phyloP scores from a whole-genome alignment of 2,797 vertebrate genomes.

The Syngnathus acus region DNA sequence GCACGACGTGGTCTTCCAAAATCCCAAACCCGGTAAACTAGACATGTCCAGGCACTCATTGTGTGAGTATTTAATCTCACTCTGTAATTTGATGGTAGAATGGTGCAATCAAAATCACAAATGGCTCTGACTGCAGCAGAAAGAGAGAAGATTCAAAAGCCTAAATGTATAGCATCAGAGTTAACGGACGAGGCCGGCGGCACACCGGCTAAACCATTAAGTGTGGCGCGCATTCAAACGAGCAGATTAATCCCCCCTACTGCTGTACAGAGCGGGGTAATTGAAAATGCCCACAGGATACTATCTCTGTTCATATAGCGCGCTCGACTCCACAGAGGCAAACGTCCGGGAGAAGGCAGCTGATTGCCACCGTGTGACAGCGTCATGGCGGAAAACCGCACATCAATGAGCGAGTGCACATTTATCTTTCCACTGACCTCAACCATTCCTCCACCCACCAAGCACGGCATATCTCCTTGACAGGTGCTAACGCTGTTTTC shows the following conservation, averaged over 20 bases:
- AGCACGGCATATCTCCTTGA: constrained; percentile 17
- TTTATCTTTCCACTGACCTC: constrained; percentile 18
- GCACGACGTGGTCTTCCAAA: too few species aligned
- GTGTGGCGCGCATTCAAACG: constrained; percentile 67
- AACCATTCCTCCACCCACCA: neutral
- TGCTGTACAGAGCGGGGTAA: constrained; percentile 53
- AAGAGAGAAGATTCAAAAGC: constrained; percentile 43
- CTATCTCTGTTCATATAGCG: constrained; percentile 52
- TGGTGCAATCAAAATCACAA: constrained; percentile 40
- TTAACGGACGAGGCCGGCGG: constrained; percentile 55
- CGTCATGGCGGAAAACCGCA: constrained; percentile 18
- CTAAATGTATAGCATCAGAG: constrained; percentile 50
- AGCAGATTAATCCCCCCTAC: constrained; percentile 64
- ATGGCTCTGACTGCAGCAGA: constrained; percentile 40
- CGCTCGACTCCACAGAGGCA: constrained; percentile 38
- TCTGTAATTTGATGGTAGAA: constrained; percentile 32
- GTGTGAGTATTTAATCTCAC: constrained; percentile 41
- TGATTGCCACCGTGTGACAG: constrained; percentile 42
- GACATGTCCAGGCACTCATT: neutral
- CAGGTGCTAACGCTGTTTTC: constrained; percentile 31
- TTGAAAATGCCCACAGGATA: constrained; percentile 69
- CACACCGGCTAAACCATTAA: constrained; percentile 65
- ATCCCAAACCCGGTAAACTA: too few species aligned
- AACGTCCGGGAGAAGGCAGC: constrained; percentile 35
- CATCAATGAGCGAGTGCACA: constrained; percentile 26